These are phyloP conservation scores for Melanostoma scalare DNA, from an alignment of 2,888 invertebrate species.

Conservation along the genomic window DNA sequence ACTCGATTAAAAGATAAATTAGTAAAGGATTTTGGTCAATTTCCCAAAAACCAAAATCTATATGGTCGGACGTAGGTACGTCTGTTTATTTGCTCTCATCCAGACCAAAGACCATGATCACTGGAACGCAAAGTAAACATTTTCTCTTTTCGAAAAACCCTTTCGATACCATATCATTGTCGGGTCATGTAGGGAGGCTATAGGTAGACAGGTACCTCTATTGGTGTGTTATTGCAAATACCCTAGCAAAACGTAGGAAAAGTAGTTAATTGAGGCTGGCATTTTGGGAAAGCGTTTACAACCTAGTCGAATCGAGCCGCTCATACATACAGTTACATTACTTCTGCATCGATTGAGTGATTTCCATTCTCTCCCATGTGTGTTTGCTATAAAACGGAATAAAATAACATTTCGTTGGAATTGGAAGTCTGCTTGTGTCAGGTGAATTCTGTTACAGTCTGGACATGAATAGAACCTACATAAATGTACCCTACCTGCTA, in stretches of 20 bases:
- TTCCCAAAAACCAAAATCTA: constrained; percentile 59
- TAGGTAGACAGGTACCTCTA: background rate
- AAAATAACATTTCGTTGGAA: constrained; percentile 68
- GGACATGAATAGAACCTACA: constrained; percentile 24
- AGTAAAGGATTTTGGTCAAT: constrained; percentile 70
- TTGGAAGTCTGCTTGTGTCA: constrained; percentile 68
- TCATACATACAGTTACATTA: constrained; percentile 62
- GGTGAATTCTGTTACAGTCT: constrained; percentile 48
- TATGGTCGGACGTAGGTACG: constrained; percentile 1
- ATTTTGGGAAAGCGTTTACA: constrained; percentile 71
- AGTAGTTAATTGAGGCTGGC: constrained; percentile 69
- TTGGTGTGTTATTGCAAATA: constrained; percentile 46
- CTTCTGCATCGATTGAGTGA: constrained; percentile 70
- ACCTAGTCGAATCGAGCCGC: constrained; percentile 6
- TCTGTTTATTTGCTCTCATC: constrained; percentile 3
- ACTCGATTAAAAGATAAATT: constrained; percentile 72
- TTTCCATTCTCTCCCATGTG: constrained; percentile 34
- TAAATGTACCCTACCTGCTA: too few species aligned
- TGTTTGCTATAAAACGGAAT: constrained; percentile 53
- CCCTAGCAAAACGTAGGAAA: constrained; percentile 49
- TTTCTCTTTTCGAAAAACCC: constrained; percentile 28
- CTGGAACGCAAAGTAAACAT: constrained; percentile 70
- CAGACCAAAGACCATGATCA: constrained; percentile 68
- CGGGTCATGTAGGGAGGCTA: background rate
- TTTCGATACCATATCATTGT: constrained; percentile 22